Percentiles rank a stretch among this genome's conserved stretches.
Evolutionary conservation across 92 coral and sea anemone genomes (phyloP).

Genomic region (Palythoa grandiflora): DNA sequence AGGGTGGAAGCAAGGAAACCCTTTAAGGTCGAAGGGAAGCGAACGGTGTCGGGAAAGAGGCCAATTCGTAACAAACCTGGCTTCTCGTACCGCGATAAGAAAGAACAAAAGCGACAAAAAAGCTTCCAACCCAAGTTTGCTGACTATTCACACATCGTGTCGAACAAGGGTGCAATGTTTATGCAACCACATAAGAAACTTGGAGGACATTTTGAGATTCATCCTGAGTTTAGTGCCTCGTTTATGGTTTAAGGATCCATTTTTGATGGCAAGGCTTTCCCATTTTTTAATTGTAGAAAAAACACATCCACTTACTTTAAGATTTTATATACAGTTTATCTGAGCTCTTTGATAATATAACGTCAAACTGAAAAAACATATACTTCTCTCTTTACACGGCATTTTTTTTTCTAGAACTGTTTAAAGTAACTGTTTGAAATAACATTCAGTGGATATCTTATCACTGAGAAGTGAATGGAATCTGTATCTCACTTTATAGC

Average conservation of each 20-base stretch:
- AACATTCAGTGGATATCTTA: background rate
- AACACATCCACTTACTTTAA: background rate
- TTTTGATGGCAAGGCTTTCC: background rate
- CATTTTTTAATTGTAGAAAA: background rate
- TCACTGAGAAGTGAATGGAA: background rate
- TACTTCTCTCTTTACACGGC: background rate
- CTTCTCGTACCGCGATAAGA: constrained; percentile 28
- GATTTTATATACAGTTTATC: background rate
- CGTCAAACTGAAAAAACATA: background rate
- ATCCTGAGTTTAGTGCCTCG: constrained; percentile 80
- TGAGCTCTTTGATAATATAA: background rate
- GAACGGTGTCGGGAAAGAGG: constrained; percentile 23
- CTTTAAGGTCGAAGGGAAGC: constrained; percentile 16
- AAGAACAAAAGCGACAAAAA: constrained; percentile 9
- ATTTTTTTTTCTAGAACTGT: background rate
- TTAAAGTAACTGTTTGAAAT: background rate
- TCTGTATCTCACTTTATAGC: no score
- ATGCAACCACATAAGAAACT: constrained; percentile 90
- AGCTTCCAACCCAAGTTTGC: constrained; percentile 2
- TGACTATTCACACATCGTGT: constrained; percentile 46
- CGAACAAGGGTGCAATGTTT: constrained; percentile 85
- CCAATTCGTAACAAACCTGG: constrained; percentile 39
- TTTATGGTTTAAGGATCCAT: background rate
- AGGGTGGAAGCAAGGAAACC: background rate
- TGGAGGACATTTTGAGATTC: constrained; percentile 89